Base-by-base conservation (phyloP, 2,797 vertebrate genomes). In the Pelochelys cantorii region DNA sequence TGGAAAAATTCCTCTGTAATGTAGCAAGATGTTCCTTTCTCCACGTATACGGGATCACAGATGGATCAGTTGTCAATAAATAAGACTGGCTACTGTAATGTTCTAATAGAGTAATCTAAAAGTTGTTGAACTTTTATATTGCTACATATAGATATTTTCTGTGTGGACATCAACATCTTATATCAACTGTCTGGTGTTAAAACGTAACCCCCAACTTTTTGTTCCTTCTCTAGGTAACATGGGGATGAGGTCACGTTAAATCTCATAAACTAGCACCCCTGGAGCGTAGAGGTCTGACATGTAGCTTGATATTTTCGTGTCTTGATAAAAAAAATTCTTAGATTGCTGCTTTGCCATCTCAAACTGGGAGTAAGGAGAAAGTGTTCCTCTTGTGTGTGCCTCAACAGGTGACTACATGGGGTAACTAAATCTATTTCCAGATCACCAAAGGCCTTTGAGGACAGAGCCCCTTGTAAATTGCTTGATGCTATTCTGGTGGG, bases 371-470 rank as follows among this genome's bases (percentile, higher is more conserved):
- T 88, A 91, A 90, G 87, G 84, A 60, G 17, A 57, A 81, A 83
- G 31, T 7, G 1, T 25, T 62, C 27, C 25, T 1, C 2, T 86
- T 84, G 85, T 91, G 78, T 74, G 87, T 31, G 74, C 88, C 74
- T 68, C 68, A 42, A 74, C 65, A 56, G 52, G 65, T 55, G 53
- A 34, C 5, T 7, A 4, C 27, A 34, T 34, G 9, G n/a, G 34
- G 11, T 5, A 37, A 60, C 90, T 95, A 79, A 84, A 83, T 94
- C 88, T 71, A 85, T 93, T 91, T 95, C 79, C 86, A 90, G 91
- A 90, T 90, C 90, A 89, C 87, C 88, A 75, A 9, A 62, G 90
- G 93, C 78, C 84, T 91, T 80, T 95, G 87, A 93, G 88, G 91
- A 92, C 91, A 90, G 83, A 95, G 48, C 89, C 57, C 86, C 81